These are phyloP conservation scores for Drosophila ezoana DNA, from an alignment of 2,888 invertebrate species.

Conservation along the genomic window DNA sequence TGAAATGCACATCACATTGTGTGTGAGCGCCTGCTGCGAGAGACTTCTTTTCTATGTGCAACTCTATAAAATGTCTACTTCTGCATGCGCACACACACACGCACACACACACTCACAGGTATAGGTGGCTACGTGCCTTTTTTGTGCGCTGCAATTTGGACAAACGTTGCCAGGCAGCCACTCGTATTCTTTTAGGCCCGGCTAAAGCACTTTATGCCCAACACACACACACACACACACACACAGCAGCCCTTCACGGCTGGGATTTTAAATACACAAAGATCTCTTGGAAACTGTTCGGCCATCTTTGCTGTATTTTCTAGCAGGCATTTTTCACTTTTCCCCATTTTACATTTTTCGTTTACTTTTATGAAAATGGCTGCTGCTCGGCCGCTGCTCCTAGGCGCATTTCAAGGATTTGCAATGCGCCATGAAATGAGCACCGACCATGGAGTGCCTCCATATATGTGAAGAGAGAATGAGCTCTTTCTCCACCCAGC, in stretches of 20 bases:
- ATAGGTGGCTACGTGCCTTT: constrained; percentile 68
- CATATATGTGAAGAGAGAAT: neutral
- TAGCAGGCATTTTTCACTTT: constrained; percentile 51
- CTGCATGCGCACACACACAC: constrained; percentile 48
- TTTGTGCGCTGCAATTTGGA: constrained; percentile 63
- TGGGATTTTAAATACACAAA: constrained; percentile 63
- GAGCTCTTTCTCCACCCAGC: constrained; percentile 6
- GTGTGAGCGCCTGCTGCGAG: constrained; percentile 35
- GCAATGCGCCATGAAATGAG: constrained; percentile 72
- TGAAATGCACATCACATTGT: constrained; percentile 57
- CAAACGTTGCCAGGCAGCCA: constrained; percentile 48
- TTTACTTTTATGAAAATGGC: constrained; percentile 75
- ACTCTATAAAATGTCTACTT: constrained; percentile 62
- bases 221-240: constrained; percentile 28
- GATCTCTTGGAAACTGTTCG: constrained; percentile 42
- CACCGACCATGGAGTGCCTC: constrained; percentile 16
- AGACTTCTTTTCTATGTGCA: constrained; percentile 66
- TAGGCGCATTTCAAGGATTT: constrained; percentile 62
- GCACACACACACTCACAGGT: constrained; percentile 9
- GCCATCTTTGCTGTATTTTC: constrained; percentile 45
- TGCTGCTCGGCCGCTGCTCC: constrained; percentile 30
- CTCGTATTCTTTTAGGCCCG: constrained; percentile 52
- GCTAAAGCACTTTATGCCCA: constrained; percentile 58
- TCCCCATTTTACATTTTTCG: constrained; percentile 43
- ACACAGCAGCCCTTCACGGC: constrained; percentile 15